These are phyloP conservation scores for Hydropotes inermis DNA, from an alignment of 2,113 vertebrate genomes.

Conservation along the genomic window DNA sequence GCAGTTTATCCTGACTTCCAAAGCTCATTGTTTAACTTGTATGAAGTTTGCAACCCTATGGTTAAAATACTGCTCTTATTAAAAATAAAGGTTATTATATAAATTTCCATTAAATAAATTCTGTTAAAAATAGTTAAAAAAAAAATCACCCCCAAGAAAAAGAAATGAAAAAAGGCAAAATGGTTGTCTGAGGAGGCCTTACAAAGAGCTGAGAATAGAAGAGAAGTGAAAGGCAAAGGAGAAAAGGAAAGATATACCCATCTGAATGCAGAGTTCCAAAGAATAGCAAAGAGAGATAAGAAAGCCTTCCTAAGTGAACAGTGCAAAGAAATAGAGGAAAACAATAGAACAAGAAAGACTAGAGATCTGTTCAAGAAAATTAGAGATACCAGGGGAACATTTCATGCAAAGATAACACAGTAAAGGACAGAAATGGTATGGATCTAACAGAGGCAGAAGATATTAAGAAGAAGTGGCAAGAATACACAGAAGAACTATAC, in stretches of 20 bases:
- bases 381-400: not conserved
- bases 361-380: not conserved
- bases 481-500: not conserved
- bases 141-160: not conserved
- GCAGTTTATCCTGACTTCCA: not conserved
- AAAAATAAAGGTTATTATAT: not conserved
- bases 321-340: not conserved
- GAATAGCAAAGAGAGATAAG: not conserved
- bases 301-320: not conserved
- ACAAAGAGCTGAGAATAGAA: not conserved
- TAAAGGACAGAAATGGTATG: not conserved
- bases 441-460: not conserved
- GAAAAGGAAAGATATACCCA: not conserved
- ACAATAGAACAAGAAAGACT: not conserved
- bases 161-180: not conserved
- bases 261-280: not conserved
- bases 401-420: not conserved
- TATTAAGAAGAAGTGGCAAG: not conserved
- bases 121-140: not conserved
- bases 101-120: not conserved
- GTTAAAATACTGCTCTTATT: not conserved
- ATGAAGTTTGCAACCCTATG: not conserved
- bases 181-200: not conserved
- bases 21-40: not conserved
- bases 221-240: not conserved